Evolutionary conservation across 2,797 vertebrate species (phyloP), one percentile per base, ranked within the genome.

Genomic region (Alca torda): DNA sequence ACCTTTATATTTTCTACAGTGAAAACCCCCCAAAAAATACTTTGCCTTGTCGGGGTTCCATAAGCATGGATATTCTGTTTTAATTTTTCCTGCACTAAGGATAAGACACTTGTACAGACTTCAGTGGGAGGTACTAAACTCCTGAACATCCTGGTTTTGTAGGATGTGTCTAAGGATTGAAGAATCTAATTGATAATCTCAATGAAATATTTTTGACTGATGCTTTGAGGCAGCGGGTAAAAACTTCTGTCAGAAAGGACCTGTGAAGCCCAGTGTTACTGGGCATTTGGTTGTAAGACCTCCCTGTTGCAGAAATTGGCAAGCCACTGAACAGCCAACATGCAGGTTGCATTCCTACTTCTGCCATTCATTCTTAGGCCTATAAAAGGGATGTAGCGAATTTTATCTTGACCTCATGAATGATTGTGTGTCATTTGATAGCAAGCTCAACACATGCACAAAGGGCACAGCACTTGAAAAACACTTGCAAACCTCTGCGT

Each of bases 391-490:
- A 50, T 46, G 10, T n/a, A 65, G 18, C 15, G 41, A 28, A 51
- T 9, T 77, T 81, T 45, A 14, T 65, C 53, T 80, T 60, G 18
- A 57, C 31, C 3, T 79, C 15, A 1, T 14, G 20, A 75, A 12
- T 23, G 25, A 16, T 13, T 37, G 18, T 9, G 6, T 82, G 25
- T 82, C 8, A 12, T 43, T 70, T 92, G 35, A 20, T 56, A 25
- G 21, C 9, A 60, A 77, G 11, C 6, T 92, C 2, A 53, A 35
- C 3, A 21, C 0, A 0, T 12, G 12, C 41, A 25, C 8, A 16
- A 51, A 63, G 25, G 21, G 11, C 15, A 13, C 4, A 59, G 37
- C 3, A 37, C 12, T 77, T 82, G 16, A 46, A 73, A 80, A 90
- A 59, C 11, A 51, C 19, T 46, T 54, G 10, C 0, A 67, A 63